These are phyloP conservation scores for Natator depressus DNA, from an alignment of 2,113 vertebrate genomes.

Conservation along the genomic window DNA sequence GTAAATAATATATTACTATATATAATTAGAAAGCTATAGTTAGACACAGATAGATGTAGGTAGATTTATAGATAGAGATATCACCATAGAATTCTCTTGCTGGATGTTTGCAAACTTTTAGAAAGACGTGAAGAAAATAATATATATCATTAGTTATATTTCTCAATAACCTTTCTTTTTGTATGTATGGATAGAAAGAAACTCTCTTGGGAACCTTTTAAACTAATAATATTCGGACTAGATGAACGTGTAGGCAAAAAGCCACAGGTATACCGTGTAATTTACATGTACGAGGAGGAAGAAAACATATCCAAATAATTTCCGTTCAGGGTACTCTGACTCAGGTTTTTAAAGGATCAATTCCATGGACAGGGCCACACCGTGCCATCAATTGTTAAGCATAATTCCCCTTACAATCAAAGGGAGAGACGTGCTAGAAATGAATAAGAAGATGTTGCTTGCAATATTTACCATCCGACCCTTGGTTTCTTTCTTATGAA, in stretches of 20 bases:
- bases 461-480: neutral
- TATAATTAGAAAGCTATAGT: neutral
- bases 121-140: neutral
- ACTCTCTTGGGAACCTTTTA: neutral
- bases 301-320: neutral
- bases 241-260: neutral
- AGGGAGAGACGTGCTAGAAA: rapidly evolving
- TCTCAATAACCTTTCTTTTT: neutral
- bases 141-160: neutral
- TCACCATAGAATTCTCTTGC: neutral
- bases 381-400: neutral
- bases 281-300: neutral
- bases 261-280: neutral
- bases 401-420: neutral
- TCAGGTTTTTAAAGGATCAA: too few species aligned
- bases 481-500: rapidly evolving
- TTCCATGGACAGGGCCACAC: neutral
- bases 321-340: too few species aligned
- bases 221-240: rapidly evolving
- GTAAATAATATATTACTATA: neutral
- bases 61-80: neutral
- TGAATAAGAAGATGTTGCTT: rapidly evolving
- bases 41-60: neutral
- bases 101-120: neutral
- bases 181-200: neutral